Evolutionary conservation across 2,797 vertebrate genomes (phyloP), one percentile per base, ranked within the genome.

Genomic region (Tachyglossus aculeatus): DNA sequence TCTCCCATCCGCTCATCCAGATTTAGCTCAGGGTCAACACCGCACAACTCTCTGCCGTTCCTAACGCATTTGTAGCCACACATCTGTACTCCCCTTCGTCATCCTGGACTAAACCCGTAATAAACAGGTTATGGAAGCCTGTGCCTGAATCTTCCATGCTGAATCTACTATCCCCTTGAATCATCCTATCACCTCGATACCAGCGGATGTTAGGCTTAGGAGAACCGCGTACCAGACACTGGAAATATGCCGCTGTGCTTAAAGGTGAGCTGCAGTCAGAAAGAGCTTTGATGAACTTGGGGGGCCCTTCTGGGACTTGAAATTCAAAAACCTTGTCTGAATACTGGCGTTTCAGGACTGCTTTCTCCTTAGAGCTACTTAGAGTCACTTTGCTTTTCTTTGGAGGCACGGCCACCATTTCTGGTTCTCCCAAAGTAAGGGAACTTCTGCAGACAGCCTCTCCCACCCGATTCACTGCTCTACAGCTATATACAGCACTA

Each of bases 11-110:
- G 15, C 15, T 2, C 19, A 9, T 31, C 47, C 34, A 65, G 59
- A 53, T 60, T 90, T 90, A 97, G 80, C 92, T 94, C 31, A 98
- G 86, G 33, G 94, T 96, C 61, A 99, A 92, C 62, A 92, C 74
- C 0, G 96, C 96, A 27, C 76, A 81, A 37, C 94, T 95, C 86
- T 97, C 94, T 14, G 93, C 92, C 77, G 68, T 90, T 19, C 97
- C 98, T 27, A 92, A 90, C 19, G 83, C 82, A 85, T 98, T 99
- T 39, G 87, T 91, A 72, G 98, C 96, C 45, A 95, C 6, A 62
- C 98, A 99, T 76, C 93, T 98, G 64, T 98, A 99, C 75, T 96
- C 94, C 2, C 98, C 98, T 74, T 93, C 93, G 74, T 99, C 96
- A 64, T 71, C 90, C 59, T 92, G 90, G 14, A 76, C 83, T 77